phyloP scores from a whole-genome alignment of 2,888 invertebrate genomes.

The Rhingia rostrata region DNA sequence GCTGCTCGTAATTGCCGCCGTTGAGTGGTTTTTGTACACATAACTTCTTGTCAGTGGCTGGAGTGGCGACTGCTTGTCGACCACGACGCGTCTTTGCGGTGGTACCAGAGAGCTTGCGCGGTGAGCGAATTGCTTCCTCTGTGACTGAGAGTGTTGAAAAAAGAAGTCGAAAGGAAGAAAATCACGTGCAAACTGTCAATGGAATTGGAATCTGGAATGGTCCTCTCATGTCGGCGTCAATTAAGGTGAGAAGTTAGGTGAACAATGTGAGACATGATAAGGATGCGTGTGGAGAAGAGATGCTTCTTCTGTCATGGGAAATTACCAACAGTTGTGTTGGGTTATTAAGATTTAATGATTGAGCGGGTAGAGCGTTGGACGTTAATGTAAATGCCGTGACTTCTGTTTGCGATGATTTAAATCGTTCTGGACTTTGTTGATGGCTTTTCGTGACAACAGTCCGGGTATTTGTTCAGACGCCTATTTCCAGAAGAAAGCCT shows the following conservation, averaged over 20 bases:
- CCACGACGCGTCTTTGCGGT: background rate
- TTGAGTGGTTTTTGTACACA: conserved; percentile 2
- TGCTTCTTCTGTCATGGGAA: background rate
- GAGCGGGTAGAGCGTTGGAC: no score
- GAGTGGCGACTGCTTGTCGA: no score
- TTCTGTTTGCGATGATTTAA: no score
- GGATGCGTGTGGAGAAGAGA: conserved; percentile 4
- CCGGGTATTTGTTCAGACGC: no score
- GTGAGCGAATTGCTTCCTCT: no score
- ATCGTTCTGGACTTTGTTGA: no score
- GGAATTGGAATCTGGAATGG: conserved; percentile 3
- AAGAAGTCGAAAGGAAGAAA: background rate
- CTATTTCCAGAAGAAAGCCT: no score
- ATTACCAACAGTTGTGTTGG: background rate
- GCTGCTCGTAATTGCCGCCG: background rate
- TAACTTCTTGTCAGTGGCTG: background rate
- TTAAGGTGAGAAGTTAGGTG: background rate
- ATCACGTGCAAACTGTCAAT: conserved; percentile 6
- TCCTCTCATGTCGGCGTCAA: background rate
- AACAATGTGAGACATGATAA: conserved; percentile 7
- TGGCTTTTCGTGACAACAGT: no score
- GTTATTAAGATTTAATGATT: background rate
- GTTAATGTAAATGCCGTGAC: no score
- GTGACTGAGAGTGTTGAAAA: no score
- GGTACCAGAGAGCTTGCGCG: background rate